Conservation (phyloP, 30 jellyfish, hydroid and myxozoan species). For the Pelagia noctiluca region DNA sequence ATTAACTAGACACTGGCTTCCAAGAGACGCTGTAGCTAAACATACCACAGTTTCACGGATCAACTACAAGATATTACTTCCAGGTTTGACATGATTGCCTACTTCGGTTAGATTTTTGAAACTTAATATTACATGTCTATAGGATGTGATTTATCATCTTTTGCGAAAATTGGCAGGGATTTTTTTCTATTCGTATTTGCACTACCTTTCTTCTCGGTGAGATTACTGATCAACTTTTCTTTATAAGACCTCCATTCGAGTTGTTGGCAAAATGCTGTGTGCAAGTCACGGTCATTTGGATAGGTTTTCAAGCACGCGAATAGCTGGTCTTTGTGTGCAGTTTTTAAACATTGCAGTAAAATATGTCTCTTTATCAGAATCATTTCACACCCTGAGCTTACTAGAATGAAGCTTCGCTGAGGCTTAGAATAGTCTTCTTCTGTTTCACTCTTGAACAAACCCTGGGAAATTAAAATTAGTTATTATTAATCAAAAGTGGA, state of each 20-base stretch:
- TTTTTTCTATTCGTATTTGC: background rate
- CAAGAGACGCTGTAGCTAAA: too few relatives aligned
- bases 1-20: too few relatives aligned
- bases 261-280: constrained; percentile 47
- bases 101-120: too few relatives aligned
- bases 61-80: too few relatives aligned
- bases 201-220: background rate
- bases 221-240: constrained; percentile 35
- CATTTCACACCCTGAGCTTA: constrained; percentile 73
- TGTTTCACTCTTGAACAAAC: background rate
- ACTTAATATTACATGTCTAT: background rate
- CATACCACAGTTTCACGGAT: too few relatives aligned
- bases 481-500: background rate
- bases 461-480: background rate
- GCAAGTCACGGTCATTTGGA: constrained; percentile 61
- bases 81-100: too few relatives aligned
- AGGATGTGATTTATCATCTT: background rate
- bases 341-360: constrained; percentile 3
- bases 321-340: constrained; percentile 16
- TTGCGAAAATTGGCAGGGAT: background rate
- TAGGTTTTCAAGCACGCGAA: constrained; percentile 17
- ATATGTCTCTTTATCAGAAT: constrained; percentile 43
- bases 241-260: constrained; percentile 58
- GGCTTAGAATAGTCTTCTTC: background rate
- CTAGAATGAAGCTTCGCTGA: constrained; percentile 53